Evolutionary conservation across 2,888 invertebrate genomes (phyloP).

Genomic region (Parnassius glacialis): DNA sequence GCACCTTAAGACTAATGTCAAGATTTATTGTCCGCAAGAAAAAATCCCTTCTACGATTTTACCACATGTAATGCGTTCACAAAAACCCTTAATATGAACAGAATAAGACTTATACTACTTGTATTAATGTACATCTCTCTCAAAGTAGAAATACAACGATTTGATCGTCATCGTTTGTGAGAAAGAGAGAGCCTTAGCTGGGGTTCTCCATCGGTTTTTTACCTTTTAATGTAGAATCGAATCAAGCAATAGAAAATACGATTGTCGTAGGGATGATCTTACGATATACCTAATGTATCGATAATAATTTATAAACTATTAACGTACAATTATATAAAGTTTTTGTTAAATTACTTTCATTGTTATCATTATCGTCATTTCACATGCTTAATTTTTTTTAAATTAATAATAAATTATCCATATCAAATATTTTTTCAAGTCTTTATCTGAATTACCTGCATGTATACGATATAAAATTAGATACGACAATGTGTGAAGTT

Average conservation of each 20-base stretch:
- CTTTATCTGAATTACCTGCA: too few species aligned
- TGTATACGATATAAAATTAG: too few species aligned
- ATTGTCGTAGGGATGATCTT: conserved; percentile 38
- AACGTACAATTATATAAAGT: too few species aligned
- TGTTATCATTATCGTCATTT: too few species aligned
- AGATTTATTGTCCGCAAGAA: conserved; percentile 63
- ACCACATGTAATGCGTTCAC: conserved; percentile 18
- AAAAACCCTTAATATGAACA: background rate
- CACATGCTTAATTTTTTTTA: too few species aligned
- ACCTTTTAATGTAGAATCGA: conserved; percentile 63
- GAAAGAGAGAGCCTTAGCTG: conserved; percentile 47
- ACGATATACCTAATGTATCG: conserved; percentile 6
- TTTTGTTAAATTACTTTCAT: too few species aligned
- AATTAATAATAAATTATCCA: too few species aligned
- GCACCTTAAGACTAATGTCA: conserved; percentile 67
- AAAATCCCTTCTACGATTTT: conserved; percentile 31
- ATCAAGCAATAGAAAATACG: conserved; percentile 45
- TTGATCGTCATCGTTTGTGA: conserved; percentile 41
- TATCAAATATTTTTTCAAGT: too few species aligned
- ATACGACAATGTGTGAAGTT: too few species aligned
- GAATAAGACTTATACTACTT: conserved; percentile 19
- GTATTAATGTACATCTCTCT: conserved; percentile 29
- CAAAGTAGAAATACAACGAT: conserved; percentile 32
- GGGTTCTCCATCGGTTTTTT: conserved; percentile 54
- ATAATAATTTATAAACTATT: background rate